Evolutionary conservation across 2,113 vertebrate species (phyloP).

Genomic region (Stigmatopora nigra): DNA sequence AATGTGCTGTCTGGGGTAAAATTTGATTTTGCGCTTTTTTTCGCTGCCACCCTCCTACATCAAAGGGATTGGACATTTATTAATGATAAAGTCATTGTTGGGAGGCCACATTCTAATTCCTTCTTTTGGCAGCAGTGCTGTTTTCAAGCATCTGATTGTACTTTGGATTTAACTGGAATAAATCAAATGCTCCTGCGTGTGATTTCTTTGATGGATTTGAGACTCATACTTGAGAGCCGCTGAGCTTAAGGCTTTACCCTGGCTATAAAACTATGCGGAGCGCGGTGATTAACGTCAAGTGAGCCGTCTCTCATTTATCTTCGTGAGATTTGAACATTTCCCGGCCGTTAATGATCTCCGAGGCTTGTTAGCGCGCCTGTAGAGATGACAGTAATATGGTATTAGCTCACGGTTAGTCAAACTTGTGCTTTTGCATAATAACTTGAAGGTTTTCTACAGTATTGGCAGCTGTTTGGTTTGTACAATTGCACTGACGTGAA

Average conservation of each 20-base stretch:
- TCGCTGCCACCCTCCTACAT: no score
- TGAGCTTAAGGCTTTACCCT: constrained; percentile 10
- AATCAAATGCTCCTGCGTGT: constrained; percentile 34
- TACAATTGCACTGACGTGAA: constrained; percentile 61
- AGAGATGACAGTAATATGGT: constrained; percentile 63
- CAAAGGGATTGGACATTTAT: no score
- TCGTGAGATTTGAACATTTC: constrained; percentile 51
- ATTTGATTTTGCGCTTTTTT: no score
- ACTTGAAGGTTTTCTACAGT: constrained; percentile 12
- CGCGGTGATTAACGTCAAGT: constrained; percentile 37
- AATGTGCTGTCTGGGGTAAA: no score
- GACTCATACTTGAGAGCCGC: constrained; percentile 14
- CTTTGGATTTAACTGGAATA: constrained; percentile 40
- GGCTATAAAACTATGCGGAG: constrained; percentile 22
- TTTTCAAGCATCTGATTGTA: constrained; percentile 25
- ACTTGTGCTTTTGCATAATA: constrained; percentile 37
- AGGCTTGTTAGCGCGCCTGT: constrained; percentile 52
- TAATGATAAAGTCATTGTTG: no score
- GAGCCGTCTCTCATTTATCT: constrained; percentile 48
- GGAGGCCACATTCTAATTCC: no score
- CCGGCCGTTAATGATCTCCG: constrained; percentile 43
- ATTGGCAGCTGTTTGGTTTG: constrained; percentile 33
- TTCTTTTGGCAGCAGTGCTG: constrained; percentile 22
- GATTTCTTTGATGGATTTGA: constrained; percentile 31
- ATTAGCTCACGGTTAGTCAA: constrained; percentile 51